Percentiles rank a stretch among this genome's conserved stretches.
Evolutionary conservation across 37 sponge, comb jelly and placozoan genomes (phyloP).

Genomic region (Agelas oroides): DNA sequence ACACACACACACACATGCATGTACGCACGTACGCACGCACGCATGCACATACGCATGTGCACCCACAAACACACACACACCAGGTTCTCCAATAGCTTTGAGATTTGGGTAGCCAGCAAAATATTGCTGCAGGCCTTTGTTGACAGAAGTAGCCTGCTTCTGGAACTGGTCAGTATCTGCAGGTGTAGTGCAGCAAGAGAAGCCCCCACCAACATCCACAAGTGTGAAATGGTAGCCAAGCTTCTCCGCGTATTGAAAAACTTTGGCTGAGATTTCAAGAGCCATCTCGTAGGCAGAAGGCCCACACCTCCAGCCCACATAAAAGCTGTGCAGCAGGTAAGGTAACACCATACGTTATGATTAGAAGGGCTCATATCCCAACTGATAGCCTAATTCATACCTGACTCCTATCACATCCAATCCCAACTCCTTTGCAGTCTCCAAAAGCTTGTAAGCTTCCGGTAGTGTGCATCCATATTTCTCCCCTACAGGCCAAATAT

Average conservation of each 20-base stretch:
- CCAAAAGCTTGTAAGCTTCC: constrained; percentile 50
- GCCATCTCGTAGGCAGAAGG: constrained; percentile 54
- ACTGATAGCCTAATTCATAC: constrained; percentile 19
- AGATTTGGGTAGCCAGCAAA: constrained; percentile 32
- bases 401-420: constrained; percentile 78
- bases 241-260: constrained; percentile 56
- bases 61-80: neutral
- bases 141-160: neutral
- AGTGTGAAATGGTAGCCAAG: constrained; percentile 58
- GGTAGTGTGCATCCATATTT: constrained; percentile 73
- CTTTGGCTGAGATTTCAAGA: constrained; percentile 39
- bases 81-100: constrained; percentile 80
- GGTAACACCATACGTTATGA: too few relatives aligned
- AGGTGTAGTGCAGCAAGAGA: constrained; percentile 31
- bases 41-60: too few relatives aligned
- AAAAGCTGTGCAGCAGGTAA: too few relatives aligned
- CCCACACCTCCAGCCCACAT: neutral
- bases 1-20: too few relatives aligned
- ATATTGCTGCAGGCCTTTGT: neutral
- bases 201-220: constrained; percentile 87
- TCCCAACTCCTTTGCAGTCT: constrained; percentile 58
- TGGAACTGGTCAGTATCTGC: too few relatives aligned
- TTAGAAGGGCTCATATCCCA: neutral
- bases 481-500: constrained; percentile 45
- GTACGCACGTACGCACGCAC: too few relatives aligned